These are phyloP conservation scores for Lophotriccus pileatus DNA, from an alignment of 2,797 vertebrate species.

Conservation along the genomic window DNA sequence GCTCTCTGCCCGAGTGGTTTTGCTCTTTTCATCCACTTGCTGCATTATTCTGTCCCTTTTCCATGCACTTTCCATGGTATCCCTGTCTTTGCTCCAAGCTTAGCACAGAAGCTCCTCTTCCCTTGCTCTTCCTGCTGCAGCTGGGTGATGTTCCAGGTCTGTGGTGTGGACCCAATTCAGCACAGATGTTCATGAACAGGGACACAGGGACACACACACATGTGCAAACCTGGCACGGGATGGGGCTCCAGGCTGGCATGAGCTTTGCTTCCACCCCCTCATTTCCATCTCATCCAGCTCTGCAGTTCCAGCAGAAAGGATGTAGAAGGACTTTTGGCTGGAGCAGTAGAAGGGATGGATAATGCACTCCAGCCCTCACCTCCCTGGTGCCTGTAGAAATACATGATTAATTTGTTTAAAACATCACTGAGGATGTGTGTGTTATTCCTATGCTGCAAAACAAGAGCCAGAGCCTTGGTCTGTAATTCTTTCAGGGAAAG, in stretches of 20 bases:
- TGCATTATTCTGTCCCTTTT: neutral
- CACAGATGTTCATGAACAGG: no score
- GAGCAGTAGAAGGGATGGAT: neutral
- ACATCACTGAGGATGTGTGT: neutral
- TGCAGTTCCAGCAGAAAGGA: neutral
- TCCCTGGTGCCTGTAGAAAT: neutral
- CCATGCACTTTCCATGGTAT: neutral
- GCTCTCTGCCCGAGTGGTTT: neutral
- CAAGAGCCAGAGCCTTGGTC: neutral
- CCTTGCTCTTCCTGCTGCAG: neutral
- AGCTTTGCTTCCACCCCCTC: neutral
- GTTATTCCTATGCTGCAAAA: neutral
- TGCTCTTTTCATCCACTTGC: neutral
- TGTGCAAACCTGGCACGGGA: neutral
- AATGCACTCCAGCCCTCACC: neutral
- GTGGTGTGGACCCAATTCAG: fast-evolving
- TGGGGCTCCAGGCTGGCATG: neutral
- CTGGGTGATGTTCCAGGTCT: neutral
- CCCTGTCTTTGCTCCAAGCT: neutral
- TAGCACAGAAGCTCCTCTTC: neutral
- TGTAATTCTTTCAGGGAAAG: neutral
- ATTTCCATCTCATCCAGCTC: neutral
- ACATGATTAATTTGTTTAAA: neutral
- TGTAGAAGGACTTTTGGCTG: neutral
- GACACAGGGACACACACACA: fast-evolving